Base-by-base conservation (phyloP, 2,888 invertebrate species). In the Tinea semifulvella region DNA sequence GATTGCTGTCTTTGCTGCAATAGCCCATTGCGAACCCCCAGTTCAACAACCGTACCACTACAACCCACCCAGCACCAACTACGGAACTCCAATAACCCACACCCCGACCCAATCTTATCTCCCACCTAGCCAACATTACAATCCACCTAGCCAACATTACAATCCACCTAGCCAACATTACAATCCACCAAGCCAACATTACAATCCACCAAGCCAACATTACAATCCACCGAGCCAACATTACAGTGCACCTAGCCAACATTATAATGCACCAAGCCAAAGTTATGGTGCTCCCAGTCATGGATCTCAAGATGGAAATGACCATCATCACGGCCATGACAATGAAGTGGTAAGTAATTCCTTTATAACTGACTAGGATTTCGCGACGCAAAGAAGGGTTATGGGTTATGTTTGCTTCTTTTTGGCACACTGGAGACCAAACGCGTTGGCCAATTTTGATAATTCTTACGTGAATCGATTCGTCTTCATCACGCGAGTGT, bases 271-370 rank as follows among this genome's bases (percentile, higher is more conserved):
- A 1, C 67, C 68, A 1, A 62, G 56, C 44, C 65, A 59, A 51
- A 62, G 53, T 38, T 73, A 72, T 49, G 47, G 67, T 13, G 65
- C 71, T 1, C 64, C 74, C 0, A 53, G 43, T 46, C 61, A 56
- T 49, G 44, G 48, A 19, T 38, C 49, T 13, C 44, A 56, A 22
- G 49, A 49, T 8, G 49, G 60, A 18, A 48, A 53, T 27, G 47
- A 55, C 3, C 58, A 60, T 5, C 62, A 72, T 18, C 66, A 71
- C 42, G 68, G 74, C 28, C 74, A 77, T 48, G 82, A 84, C 1
- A 64, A 64, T 45, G 73, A 75, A 62, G 73, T 69, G 57, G 76
- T 76, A 51, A 65, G 73, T 68, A 50, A 50, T 22, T 7, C 25
- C 8, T 7, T 35, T 35, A 14, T 8, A 35, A 13, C 26, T 27